Base-by-base conservation (phyloP, 2,888 invertebrate genomes). In the Lepidonotus clava region DNA sequence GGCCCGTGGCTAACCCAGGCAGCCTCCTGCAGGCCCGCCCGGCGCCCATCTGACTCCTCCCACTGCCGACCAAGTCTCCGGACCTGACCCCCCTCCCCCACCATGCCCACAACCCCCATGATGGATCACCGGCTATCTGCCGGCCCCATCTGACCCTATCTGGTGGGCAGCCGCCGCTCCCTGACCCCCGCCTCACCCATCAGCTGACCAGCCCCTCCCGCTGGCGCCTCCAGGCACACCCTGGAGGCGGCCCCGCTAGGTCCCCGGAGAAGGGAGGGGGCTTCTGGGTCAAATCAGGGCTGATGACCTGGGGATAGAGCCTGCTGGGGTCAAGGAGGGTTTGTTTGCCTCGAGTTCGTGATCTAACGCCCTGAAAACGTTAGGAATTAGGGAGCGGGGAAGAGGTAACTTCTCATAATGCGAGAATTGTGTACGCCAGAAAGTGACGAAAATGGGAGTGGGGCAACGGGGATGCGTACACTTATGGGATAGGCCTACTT, bases 281-380 rank as follows among this genome's bases (percentile, higher is more conserved):
- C 61, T 61, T 32, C 61, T 28, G 61, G 61, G 61, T 61, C 61
- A 61, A 61, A 61, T 61, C 61, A 61, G 61, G 61, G 32, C 61
- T n/a, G n/a, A 18, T n/a, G 53, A 53, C 61, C 5, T 24, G 61
- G 14, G 61, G 24, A 61, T 24, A n/a, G n/a, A n/a, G n/a, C n/a
- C n/a, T n/a, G n/a, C n/a, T n/a, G 56, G 24, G 56, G 21, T n/a
- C 21, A 56, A 56, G 14, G 21, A n/a, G 56, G 46, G 46, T 6
- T 46, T 46, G 46, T 46, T 46, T 46, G n/a, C n/a, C n/a, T n/a
- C n/a, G n/a, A n/a, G n/a, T n/a, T n/a, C n/a, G n/a, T n/a, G n/a
- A n/a, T n/a, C n/a, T n/a, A n/a, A n/a, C n/a, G n/a, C n/a, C n/a
- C n/a, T n/a, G n/a, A n/a, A n/a, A n/a, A n/a, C n/a, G n/a, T n/a